Evolutionary conservation across 2,113 vertebrate species (phyloP).

Genomic region (Eclectus roratus): DNA sequence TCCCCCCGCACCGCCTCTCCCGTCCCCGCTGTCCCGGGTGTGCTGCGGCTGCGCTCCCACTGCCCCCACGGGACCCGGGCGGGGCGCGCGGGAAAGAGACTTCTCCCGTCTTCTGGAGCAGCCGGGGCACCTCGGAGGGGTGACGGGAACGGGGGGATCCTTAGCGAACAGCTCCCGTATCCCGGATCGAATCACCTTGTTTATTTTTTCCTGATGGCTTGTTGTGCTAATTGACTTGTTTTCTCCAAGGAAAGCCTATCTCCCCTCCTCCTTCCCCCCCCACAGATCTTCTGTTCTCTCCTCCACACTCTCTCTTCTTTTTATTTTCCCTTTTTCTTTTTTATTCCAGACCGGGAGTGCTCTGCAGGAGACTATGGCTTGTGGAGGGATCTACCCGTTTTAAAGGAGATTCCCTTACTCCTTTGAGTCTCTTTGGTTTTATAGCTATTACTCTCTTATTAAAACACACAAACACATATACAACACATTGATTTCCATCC

Average conservation of each 20-base stretch:
- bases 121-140: not conserved
- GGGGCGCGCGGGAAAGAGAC: too few relatives aligned
- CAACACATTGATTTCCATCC: constrained; percentile 67
- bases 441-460: constrained; percentile 39
- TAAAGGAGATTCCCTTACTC: constrained; percentile 31
- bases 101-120: not conserved
- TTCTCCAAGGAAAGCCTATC: constrained; percentile 7
- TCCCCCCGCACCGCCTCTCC: not conserved
- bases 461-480: constrained; percentile 43
- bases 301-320: not conserved
- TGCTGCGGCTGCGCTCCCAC: not conserved
- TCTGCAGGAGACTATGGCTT: not conserved
- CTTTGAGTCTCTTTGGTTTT: constrained; percentile 5
- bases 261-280: not conserved
- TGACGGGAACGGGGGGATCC: not conserved
- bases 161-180: not conserved
- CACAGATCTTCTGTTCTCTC: not conserved
- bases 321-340: not conserved
- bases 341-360: not conserved
- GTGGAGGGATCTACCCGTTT: constrained; percentile 7
- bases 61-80: too few relatives aligned
- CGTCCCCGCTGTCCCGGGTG: not conserved
- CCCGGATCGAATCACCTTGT: not conserved
- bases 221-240: constrained; percentile 36
- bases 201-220: constrained; percentile 13